These are phyloP conservation scores for Nautilus pompilius DNA, from an alignment of 1,140 invertebrate species.

Conservation along the genomic window DNA sequence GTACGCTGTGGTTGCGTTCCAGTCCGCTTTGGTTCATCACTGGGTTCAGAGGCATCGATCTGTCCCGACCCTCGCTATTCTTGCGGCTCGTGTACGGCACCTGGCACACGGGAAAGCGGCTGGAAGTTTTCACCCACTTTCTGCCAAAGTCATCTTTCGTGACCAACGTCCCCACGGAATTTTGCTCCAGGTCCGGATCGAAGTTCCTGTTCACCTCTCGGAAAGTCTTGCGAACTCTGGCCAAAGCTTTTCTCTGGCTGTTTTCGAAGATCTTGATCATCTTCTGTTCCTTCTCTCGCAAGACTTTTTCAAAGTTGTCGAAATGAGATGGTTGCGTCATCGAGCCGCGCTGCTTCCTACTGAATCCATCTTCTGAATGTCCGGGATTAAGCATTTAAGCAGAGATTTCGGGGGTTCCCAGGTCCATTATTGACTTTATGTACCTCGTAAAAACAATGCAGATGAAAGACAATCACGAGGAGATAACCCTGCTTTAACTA, in stretches of 20 bases:
- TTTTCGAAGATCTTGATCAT: slow-evolving; percentile 48
- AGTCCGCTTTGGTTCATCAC: too few species aligned
- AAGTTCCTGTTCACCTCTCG: slow-evolving; percentile 19
- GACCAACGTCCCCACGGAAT: slow-evolving; percentile 13
- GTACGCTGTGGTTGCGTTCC: too few species aligned
- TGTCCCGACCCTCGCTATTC: slow-evolving; percentile 33
- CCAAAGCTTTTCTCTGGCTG: slow-evolving; percentile 43
- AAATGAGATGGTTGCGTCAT: slow-evolving; percentile 45
- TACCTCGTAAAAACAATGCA: too few species aligned
- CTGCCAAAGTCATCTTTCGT: slow-evolving; percentile 33
- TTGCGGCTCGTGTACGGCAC: too few species aligned
- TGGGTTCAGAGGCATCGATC: slow-evolving; percentile 36
- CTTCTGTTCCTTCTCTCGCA: slow-evolving; percentile 53
- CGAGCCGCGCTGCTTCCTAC: slow-evolving; percentile 31
- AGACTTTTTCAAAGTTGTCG: slow-evolving; percentile 48
- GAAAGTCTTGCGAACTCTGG: slow-evolving; percentile 31
- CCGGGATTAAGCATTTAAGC: background rate
- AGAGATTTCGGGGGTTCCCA: background rate
- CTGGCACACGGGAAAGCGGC: too few species aligned
- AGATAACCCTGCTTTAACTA: too few species aligned
- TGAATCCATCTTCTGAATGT: background rate
- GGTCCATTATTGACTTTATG: too few species aligned
- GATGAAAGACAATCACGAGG: too few species aligned
- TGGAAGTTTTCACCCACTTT: slow-evolving; percentile 6
- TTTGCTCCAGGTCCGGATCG: slow-evolving; percentile 23